These are phyloP conservation scores for Turdus rufiventris DNA, from an alignment of 2,113 vertebrate species.

Conservation along the genomic window DNA sequence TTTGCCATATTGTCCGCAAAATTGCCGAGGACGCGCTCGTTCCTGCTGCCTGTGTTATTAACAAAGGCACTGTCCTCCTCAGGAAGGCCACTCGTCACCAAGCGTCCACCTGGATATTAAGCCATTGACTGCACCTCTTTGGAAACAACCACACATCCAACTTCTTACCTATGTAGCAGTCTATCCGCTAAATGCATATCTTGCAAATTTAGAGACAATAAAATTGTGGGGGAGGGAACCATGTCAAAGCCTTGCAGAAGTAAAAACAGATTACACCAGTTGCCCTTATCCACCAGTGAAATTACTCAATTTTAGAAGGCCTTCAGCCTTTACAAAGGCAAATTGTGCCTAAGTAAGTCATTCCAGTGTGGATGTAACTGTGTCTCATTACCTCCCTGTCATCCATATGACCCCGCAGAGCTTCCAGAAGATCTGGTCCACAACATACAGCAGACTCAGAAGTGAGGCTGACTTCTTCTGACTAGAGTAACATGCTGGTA, in stretches of 20 bases:
- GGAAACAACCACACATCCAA: background rate
- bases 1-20: background rate
- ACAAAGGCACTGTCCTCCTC: background rate
- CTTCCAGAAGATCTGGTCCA: background rate
- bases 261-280: background rate
- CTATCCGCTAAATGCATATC: background rate
- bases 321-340: background rate
- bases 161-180: background rate
- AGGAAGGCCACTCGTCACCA: background rate
- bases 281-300: background rate
- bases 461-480: background rate
- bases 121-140: background rate
- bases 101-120: background rate
- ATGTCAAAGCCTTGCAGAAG: background rate
- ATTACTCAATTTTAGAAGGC: background rate
- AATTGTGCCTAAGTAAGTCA: background rate
- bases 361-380: too few species aligned
- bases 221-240: background rate
- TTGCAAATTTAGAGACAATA: background rate
- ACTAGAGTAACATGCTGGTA: background rate
- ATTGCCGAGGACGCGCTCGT: rapidly evolving
- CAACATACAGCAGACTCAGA: background rate
- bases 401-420: background rate
- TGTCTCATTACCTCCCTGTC: background rate
- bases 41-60: background rate